Evolutionary conservation across 2,888 invertebrate species (phyloP).

Genomic region (Elegia similella): DNA sequence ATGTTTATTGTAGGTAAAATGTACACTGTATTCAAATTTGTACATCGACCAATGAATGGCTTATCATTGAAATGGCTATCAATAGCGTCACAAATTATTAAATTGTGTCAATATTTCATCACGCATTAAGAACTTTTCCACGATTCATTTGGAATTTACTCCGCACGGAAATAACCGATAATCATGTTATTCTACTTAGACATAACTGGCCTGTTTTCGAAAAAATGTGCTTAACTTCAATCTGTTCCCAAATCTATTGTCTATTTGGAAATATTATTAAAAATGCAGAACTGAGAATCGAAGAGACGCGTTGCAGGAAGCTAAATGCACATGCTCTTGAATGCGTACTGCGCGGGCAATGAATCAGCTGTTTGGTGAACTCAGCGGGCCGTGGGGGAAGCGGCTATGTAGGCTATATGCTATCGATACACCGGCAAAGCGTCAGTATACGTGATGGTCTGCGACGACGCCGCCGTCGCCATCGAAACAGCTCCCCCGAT

Average conservation of each 20-base stretch:
- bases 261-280: no score
- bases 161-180: neutral
- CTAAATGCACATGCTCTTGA: slow-evolving; percentile 13
- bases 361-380: slow-evolving; percentile 67
- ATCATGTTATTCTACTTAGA: neutral
- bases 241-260: no score
- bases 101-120: slow-evolving; percentile 12
- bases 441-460: slow-evolving; percentile 62
- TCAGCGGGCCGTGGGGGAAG: slow-evolving; percentile 47
- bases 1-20: no score
- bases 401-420: slow-evolving; percentile 41
- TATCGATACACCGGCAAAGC: slow-evolving; percentile 39
- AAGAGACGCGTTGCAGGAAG: neutral
- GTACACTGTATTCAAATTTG: no score
- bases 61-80: slow-evolving; percentile 11
- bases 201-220: neutral
- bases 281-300: no score
- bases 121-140: slow-evolving; percentile 6
- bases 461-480: slow-evolving; percentile 37
- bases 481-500: slow-evolving; percentile 28
- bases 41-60: slow-evolving; percentile 1
- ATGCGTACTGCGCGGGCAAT: slow-evolving; percentile 29
- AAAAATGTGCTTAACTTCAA: neutral
- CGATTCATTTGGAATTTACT: neutral
- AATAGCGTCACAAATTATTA: neutral